Conservation (phyloP, 2,113 vertebrate genomes). For the Peromyscus californicus region DNA sequence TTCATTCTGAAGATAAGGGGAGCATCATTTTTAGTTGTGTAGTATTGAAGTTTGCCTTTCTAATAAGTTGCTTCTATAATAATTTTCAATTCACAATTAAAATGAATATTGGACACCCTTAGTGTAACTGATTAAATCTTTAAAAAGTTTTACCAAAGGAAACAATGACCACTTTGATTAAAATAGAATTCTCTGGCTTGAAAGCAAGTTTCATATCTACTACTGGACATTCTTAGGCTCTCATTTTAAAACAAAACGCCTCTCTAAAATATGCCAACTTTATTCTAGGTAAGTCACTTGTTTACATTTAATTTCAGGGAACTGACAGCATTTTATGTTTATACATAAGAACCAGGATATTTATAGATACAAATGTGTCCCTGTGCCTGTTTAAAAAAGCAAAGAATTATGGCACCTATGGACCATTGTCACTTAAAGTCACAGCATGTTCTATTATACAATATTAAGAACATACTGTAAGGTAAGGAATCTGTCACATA, state of each 20-base stretch:
- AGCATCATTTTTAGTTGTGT: background rate
- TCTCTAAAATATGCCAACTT: background rate
- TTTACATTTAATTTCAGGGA: background rate
- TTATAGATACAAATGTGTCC: background rate
- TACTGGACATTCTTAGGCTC: background rate
- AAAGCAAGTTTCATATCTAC: background rate
- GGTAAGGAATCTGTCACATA: background rate
- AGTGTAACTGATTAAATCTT: background rate
- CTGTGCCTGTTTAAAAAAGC: background rate
- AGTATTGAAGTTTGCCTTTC: background rate
- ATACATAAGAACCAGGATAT: background rate
- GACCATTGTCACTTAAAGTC: background rate
- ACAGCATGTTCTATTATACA: background rate
- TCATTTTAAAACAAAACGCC: slow-evolving; percentile 13
- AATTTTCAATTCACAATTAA: background rate
- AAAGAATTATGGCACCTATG: background rate
- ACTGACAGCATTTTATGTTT: background rate
- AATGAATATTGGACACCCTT: background rate
- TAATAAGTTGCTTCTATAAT: background rate
- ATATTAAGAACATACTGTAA: background rate
- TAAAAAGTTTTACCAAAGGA: background rate
- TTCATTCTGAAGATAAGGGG: background rate
- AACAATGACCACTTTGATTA: background rate
- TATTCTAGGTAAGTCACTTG: background rate
- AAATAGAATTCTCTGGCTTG: background rate